Evolutionary conservation across 2,113 vertebrate genomes (phyloP).

Genomic region (Amphiprion ocellaris): DNA sequence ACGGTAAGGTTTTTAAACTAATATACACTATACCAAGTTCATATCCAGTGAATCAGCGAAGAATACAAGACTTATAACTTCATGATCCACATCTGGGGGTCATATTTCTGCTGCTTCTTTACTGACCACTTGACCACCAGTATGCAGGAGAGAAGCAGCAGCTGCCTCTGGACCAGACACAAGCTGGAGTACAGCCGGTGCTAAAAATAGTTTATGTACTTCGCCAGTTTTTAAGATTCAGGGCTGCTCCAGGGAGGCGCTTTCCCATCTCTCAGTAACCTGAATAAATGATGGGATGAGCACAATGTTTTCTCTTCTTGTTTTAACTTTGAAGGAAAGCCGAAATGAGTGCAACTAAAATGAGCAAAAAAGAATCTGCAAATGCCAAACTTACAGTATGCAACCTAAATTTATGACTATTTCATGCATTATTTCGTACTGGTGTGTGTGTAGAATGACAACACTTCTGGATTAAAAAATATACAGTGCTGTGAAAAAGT

Average conservation of each 20-base stretch:
- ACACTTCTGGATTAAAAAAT: neutral
- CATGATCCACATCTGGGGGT: constrained; percentile 29
- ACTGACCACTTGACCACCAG: constrained; percentile 11
- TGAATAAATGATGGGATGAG: constrained; percentile 74
- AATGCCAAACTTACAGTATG: neutral
- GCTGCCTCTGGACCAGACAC: constrained; percentile 3
- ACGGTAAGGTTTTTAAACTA: constrained; percentile 62
- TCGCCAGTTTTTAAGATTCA: constrained; percentile 48
- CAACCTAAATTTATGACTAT: neutral
- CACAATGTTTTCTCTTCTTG: constrained; percentile 48
- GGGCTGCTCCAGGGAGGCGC: constrained; percentile 43
- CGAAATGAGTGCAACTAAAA: neutral
- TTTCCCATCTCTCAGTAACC: constrained; percentile 45
- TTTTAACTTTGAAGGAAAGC: neutral
- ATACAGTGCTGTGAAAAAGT: too few species aligned
- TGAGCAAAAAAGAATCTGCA: neutral
- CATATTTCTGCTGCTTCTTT: constrained; percentile 44
- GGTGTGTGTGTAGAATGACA: neutral
- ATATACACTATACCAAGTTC: constrained; percentile 30
- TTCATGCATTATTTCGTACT: neutral
- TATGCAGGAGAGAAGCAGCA: constrained; percentile 1
- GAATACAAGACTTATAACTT: constrained; percentile 15
- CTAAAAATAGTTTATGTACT: constrained; percentile 56
- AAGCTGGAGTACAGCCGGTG: constrained; percentile 21
- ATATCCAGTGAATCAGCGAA: neutral